These are phyloP conservation scores for Dicerorhinus sumatrensis DNA, from an alignment of 2,113 vertebrate genomes.

Conservation along the genomic window DNA sequence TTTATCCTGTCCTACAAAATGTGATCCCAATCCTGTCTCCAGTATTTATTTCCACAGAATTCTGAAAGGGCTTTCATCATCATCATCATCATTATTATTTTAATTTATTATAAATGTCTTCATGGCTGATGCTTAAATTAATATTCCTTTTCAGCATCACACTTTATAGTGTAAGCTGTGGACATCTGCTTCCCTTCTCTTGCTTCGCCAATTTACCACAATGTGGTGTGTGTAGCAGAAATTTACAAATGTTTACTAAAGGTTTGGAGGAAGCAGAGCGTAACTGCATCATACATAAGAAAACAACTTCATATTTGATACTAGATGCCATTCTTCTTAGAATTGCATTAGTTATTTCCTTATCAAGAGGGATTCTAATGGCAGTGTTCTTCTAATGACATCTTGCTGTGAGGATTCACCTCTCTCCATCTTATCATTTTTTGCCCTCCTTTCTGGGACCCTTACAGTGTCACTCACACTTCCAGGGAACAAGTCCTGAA, in stretches of 20 bases:
- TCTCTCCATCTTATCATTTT: neutral
- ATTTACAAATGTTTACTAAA: neutral
- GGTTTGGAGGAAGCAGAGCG: neutral
- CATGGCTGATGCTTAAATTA: neutral
- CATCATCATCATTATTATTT: neutral
- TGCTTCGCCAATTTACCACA: neutral
- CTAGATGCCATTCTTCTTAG: neutral
- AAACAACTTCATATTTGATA: neutral
- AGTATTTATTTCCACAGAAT: slow-evolving; percentile 31
- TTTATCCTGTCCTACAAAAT: neutral
- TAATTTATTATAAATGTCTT: neutral
- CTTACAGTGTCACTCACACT: neutral
- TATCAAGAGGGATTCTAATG: neutral
- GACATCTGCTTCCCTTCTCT: neutral
- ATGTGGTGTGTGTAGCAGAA: neutral
- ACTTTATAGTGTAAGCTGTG: neutral
- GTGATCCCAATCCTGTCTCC: neutral
- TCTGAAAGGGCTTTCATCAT: neutral
- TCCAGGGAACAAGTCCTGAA: neutral
- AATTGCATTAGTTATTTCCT: neutral
- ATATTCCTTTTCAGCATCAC: neutral
- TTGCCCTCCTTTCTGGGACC: neutral
- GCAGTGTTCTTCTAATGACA: neutral
- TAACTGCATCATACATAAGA: neutral
- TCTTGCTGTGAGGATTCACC: neutral